Evolutionary conservation across 2,113 vertebrate genomes (phyloP).

Genomic region (Apaloderma vittatum): DNA sequence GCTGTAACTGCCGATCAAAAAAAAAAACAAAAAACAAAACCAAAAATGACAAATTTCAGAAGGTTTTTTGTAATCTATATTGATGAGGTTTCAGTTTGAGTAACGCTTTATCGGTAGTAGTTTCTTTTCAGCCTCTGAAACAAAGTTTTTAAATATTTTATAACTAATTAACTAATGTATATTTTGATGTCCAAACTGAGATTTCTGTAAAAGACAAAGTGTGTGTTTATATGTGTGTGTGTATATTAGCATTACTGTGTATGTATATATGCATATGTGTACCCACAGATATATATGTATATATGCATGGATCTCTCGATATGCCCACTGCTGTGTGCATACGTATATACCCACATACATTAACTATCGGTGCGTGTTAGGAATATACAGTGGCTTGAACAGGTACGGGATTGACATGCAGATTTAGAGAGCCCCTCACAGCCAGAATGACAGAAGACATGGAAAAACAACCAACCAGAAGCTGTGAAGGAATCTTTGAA

Average conservation of each 20-base stretch:
- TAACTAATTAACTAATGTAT: constrained; percentile 79
- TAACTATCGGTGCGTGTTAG: background rate
- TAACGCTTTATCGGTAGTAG: constrained; percentile 77
- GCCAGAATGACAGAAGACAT: constrained; percentile 5
- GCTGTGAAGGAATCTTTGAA: constrained; percentile 53
- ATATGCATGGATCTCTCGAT: constrained; percentile 54
- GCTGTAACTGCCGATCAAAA: constrained; percentile 73
- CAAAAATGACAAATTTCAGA: constrained; percentile 82
- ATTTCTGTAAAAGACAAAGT: constrained; percentile 79
- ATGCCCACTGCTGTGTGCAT: constrained; percentile 64
- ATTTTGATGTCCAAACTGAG: constrained; percentile 83
- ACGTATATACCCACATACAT: constrained; percentile 37
- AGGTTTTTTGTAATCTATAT: constrained; percentile 84
- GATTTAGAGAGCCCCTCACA: constrained; percentile 46
- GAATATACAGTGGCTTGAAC: constrained; percentile 46
- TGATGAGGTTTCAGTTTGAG: constrained; percentile 75
- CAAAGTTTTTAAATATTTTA: constrained; percentile 85
- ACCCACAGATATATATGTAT: constrained; percentile 72
- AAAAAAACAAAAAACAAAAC: constrained; percentile 13
- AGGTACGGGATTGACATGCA: constrained; percentile 17
- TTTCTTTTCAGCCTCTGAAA: constrained; percentile 81
- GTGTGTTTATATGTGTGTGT: constrained; percentile 71
- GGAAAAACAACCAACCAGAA: background rate
- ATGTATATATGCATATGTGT: constrained; percentile 73
- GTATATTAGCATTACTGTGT: constrained; percentile 64